Conservation (phyloP, 1,140 invertebrate genomes). For the Trigoniulus corallinus region DNA sequence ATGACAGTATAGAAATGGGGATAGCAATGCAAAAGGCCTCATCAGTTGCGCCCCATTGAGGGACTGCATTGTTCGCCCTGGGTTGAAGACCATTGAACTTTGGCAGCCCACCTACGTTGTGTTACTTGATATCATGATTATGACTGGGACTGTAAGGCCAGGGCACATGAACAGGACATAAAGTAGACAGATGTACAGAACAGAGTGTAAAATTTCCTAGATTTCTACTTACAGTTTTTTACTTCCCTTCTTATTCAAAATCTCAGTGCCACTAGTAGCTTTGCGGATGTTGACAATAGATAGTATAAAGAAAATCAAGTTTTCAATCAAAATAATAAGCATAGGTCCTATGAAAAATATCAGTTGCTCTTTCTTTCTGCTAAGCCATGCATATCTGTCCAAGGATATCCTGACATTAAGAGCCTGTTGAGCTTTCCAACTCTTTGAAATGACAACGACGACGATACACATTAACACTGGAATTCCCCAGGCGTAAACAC, state of each 20-base stretch:
- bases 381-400: slow-evolving; percentile 24
- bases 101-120: too few species aligned
- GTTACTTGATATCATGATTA: too few species aligned
- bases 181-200: too few species aligned
- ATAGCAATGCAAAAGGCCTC: too few species aligned
- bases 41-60: too few species aligned
- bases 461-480: slow-evolving; percentile 18
- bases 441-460: slow-evolving; percentile 17
- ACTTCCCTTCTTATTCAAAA: slow-evolving; percentile 6
- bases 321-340: slow-evolving; percentile 22
- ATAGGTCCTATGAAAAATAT: slow-evolving; percentile 26
- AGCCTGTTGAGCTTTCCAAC: slow-evolving; percentile 3
- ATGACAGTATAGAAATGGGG: too few species aligned
- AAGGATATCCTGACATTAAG: slow-evolving; percentile 16
- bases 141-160: too few species aligned
- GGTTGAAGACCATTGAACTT: too few species aligned
- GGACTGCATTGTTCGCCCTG: too few species aligned
- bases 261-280: not conserved
- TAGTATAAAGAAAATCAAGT: slow-evolving; percentile 22
- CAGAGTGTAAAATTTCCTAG: too few species aligned
- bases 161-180: too few species aligned
- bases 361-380: slow-evolving; percentile 20
- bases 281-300: slow-evolving; percentile 23
- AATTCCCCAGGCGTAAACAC: slow-evolving; percentile 22
- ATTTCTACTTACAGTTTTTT: slow-evolving; percentile 7